Base-by-base conservation (phyloP, 35 echinoderm and acorn worm genomes). In the Ophioderma brevispina region DNA sequence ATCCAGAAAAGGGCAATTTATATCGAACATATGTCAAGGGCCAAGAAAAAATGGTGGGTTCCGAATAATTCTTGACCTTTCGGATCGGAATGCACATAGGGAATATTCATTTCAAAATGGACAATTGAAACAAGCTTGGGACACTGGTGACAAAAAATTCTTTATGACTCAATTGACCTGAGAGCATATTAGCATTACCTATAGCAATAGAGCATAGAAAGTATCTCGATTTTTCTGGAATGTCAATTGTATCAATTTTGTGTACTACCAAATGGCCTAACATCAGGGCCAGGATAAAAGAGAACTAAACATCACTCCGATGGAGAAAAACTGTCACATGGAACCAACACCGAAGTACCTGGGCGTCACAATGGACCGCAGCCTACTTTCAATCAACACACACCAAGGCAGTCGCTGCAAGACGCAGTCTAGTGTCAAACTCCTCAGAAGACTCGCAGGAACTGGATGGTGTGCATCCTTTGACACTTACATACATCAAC, bases 21-120 rank as follows among this genome's bases (percentile, higher is more conserved):
- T 96, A n/a, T 96, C 94, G 1, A 92, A 92, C 40, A 87, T 96
- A 21, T 96, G n/a, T 96, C 55, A 93, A 82, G 32, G 36, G 91
- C 37, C 39, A 28, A 93, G 90, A 55, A 93, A 93, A 56, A 87
- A 93, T 86, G 87, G 91, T 30, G 56, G 83, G 25, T 86, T 70
- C 30, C 38, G 94, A 70, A 80, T 93, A 35, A 93, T 96, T 33
- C 82, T 96, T 1, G 87, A 93, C 70, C 42, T 96, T 21, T 86
- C 90, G 75, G 18, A 81, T 13, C 75, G 92, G 28, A 96, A 96
- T 92, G 17, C 92, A 78, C 40, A 82, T 34, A 78, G 92, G 8
- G 33, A 41, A 37, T 92, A 86, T 81, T 40, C 91, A 90, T 81
- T 93, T 96, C 78, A 96, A 93, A 59, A 93, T 96, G 94, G 94